Base-by-base conservation (phyloP, 2,888 invertebrate species). In the Patella ulyssiponensis region DNA sequence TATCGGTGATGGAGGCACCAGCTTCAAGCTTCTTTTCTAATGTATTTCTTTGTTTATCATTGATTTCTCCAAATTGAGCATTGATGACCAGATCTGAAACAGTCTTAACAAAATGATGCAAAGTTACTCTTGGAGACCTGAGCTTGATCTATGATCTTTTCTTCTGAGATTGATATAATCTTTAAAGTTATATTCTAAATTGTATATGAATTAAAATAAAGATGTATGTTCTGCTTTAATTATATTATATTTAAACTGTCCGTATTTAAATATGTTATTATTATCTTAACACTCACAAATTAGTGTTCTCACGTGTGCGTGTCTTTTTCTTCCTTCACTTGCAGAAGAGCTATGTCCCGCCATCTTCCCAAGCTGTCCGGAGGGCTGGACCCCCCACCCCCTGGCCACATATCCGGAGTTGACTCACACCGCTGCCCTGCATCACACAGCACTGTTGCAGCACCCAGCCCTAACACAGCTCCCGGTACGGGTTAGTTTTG, bases 391-490 rank as follows among this genome's bases (percentile, higher is more conserved):
- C 69, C 96, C 95, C 91, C 90, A 91, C 79, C 96, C 96, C 91
- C 88, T 91, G 76, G 96, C 90, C 80, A 91, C 90, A 58, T 92
- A 92, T 83, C 91, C 96, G 84, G 97, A 97, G 92, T 94, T 97
- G 92, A 96, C 86, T 75, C 85, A 95, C 82, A 95, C 88, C 17
- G 85, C 95, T 80, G 86, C 91, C 80, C 90, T 91, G 86, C 91
- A 88, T 79, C 90, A 90, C 84, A 87, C 91, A 71, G 91, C 97
- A 86, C 94, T 98, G 91, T 96, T 98, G 77, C 90, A 89, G 92
- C 98, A 98, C 93, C 98, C 98, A 92, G 98, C 97, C 93, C 95
- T 98, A 94, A 97, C 93, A 87, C 98, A 98, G 95, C 96, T 98
- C 73, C 95, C 87, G 79, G 82, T 88, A 79, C 83, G 88, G 88